Percentiles rank a stretch among this genome's conserved stretches.
phyloP scores from a whole-genome alignment of 2,113 vertebrate genomes.

The Syngnathus floridae region DNA sequence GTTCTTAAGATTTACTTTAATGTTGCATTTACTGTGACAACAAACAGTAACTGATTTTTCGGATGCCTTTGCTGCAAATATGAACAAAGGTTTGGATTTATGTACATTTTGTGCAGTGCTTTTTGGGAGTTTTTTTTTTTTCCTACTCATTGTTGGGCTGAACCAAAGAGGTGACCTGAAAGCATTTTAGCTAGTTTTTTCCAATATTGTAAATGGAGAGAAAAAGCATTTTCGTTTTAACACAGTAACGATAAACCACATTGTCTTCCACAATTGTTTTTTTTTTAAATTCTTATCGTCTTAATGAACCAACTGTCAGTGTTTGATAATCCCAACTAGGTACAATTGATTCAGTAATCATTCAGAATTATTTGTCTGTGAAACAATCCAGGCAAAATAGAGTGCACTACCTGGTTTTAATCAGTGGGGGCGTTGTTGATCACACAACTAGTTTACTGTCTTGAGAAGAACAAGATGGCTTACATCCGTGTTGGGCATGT shows the following conservation, averaged over 20 bases:
- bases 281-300: conserved; percentile 20
- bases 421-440: not conserved
- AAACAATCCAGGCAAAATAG: not conserved
- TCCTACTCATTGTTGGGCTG: conserved; percentile 49
- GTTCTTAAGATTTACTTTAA: conserved; percentile 7
- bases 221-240: conserved; percentile 35
- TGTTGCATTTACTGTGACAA: conserved; percentile 3
- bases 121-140: conserved; percentile 34
- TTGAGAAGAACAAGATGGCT: not conserved
- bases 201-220: conserved; percentile 29
- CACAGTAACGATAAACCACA: conserved; percentile 28
- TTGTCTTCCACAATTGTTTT: conserved; percentile 47
- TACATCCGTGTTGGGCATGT: not conserved
- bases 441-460: not conserved
- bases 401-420: not conserved
- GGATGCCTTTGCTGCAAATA: conserved; percentile 38
- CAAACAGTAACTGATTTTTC: conserved; percentile 18
- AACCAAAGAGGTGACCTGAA: conserved; percentile 63
- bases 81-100: conserved; percentile 49
- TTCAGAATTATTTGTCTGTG: not conserved
- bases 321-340: conserved; percentile 33
- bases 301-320: conserved; percentile 12
- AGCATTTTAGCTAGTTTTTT: conserved; percentile 40
- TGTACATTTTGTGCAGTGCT: conserved; percentile 24
- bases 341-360: not conserved